A percentile compares a stretch with the other conserved stretches of the same genome.
Conservation (phyloP, 2,113 vertebrate species). For the Odocoileus hemionus region DNA sequence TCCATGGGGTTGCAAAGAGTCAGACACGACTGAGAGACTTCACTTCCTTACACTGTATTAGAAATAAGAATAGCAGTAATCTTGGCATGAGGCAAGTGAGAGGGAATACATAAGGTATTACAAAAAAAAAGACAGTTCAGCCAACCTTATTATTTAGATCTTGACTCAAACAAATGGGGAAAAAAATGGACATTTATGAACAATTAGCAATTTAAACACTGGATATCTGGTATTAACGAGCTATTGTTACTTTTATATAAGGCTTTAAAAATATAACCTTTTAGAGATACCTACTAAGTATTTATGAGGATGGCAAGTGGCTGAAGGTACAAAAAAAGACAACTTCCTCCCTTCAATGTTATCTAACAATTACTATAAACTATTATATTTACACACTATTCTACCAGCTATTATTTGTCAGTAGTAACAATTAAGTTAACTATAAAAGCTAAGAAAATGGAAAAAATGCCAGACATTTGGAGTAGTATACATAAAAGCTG, state of each 20-base stretch:
- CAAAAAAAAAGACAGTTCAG: not conserved
- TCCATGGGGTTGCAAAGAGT: not conserved
- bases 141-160: not conserved
- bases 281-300: not conserved
- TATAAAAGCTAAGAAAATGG: not conserved
- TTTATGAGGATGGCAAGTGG: not conserved
- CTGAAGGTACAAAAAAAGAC: not conserved
- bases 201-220: not conserved
- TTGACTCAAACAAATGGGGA: not conserved
- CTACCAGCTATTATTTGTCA: not conserved
- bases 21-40: not conserved
- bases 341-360: not conserved
- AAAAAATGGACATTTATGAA: not conserved
- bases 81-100: not conserved
- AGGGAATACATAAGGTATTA: not conserved
- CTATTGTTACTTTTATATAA: not conserved
- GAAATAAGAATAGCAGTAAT: not conserved
- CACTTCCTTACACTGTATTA: not conserved
- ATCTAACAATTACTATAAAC: not conserved
- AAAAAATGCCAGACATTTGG: not conserved
- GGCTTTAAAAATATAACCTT: not conserved
- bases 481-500: not conserved
- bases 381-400: not conserved
- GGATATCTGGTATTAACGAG: not conserved
- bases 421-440: not conserved